phyloP scores from a whole-genome alignment of 2,797 vertebrate genomes.

The Galago senegalensis region DNA sequence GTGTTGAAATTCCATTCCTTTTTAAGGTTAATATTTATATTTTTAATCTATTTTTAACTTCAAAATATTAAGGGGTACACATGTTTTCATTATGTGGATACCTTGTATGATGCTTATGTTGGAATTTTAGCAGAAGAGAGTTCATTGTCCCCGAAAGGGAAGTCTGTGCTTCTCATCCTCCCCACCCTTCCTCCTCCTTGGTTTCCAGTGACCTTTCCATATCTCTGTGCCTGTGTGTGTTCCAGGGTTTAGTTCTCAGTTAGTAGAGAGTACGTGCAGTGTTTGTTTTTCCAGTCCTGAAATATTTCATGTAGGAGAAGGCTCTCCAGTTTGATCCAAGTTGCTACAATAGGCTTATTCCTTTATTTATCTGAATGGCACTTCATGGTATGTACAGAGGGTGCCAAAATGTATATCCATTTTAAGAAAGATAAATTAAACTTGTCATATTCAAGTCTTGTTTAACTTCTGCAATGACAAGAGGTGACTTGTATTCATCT shows the following conservation, averaged over 20 bases:
- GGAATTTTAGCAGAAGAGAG: background rate
- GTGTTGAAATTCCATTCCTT: background rate
- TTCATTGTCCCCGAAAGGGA: background rate
- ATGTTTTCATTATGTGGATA: background rate
- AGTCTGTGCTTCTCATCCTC: background rate
- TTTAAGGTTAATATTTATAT: background rate
- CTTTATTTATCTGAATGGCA: background rate
- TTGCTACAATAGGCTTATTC: background rate
- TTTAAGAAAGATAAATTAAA: too few relatives aligned
- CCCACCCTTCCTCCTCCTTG: background rate
- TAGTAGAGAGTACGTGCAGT: background rate
- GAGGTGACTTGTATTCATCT: too few relatives aligned
- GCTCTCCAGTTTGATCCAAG: background rate
- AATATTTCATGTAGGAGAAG: background rate
- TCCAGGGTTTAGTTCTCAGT: background rate
- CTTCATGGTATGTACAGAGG: background rate
- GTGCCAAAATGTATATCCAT: too few relatives aligned
- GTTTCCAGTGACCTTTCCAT: background rate
- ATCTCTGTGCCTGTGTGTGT: background rate
- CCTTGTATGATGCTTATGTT: background rate
- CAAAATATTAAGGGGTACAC: background rate
- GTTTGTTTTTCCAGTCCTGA: background rate
- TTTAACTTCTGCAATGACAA: too few relatives aligned
- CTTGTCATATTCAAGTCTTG: too few relatives aligned
- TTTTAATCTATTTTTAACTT: background rate